Evolutionary conservation across 2,888 invertebrate genomes (phyloP).

Genomic region (Campoplex capitator): DNA sequence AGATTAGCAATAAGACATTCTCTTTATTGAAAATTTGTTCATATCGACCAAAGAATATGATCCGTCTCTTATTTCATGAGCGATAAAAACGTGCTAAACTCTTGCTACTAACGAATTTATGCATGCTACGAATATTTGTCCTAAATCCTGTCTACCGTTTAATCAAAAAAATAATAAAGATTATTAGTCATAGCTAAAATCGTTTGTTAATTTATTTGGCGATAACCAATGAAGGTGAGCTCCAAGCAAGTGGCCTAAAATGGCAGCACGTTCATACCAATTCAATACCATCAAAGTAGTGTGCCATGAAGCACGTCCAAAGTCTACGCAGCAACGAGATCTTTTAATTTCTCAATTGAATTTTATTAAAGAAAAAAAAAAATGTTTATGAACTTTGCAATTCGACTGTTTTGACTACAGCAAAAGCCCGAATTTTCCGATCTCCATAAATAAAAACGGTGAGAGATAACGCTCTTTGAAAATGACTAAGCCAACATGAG

Average conservation of each 20-base stretch:
- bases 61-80: background rate
- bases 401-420: background rate
- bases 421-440: background rate
- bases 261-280: background rate
- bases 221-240: background rate
- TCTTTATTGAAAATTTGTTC: background rate
- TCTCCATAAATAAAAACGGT: background rate
- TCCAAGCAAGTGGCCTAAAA: background rate
- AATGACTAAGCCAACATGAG: constrained; percentile 42
- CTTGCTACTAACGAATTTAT: too few species aligned
- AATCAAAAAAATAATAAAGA: background rate
- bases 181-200: background rate
- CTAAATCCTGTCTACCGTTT: too few species aligned
- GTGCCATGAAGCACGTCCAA: background rate
- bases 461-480: constrained; percentile 42
- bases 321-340: background rate
- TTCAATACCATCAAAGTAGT: background rate
- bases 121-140: too few species aligned
- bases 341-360: background rate
- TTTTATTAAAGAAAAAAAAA: background rate
- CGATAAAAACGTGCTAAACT: background rate
- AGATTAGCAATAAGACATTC: background rate
- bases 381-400: background rate
- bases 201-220: background rate
- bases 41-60: background rate